Evolutionary conservation across 1,140 invertebrate species (phyloP).

Genomic region (Eubasilissa regina): DNA sequence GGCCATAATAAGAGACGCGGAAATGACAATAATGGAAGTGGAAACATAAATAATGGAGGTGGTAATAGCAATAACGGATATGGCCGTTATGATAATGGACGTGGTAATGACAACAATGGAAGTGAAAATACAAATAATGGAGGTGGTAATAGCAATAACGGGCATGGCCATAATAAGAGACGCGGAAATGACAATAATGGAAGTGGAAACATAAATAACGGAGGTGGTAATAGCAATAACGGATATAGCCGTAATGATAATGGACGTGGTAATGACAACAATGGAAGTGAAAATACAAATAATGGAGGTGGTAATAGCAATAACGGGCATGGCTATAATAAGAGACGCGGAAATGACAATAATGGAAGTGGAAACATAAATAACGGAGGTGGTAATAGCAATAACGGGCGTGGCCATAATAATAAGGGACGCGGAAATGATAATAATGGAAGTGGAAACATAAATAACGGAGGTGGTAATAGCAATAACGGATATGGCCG

Average conservation of each 20-base stretch:
- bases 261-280: not conserved
- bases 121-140: not conserved
- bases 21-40: not conserved
- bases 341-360: not conserved
- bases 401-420: not conserved
- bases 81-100: no score
- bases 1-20: not conserved
- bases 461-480: not conserved
- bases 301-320: not conserved
- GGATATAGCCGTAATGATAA: not conserved
- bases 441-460: constrained; percentile 4
- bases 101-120: not conserved
- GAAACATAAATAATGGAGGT: not conserved
- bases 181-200: no score
- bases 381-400: not conserved
- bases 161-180: no score
- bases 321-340: not conserved
- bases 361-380: not conserved
- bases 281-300: not conserved
- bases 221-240: not conserved
- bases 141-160: no score
- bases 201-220: not conserved
- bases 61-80: not conserved
- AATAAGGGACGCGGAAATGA: not conserved
- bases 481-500: no score